These are phyloP conservation scores for Athripsodes cinereus DNA, from an alignment of 2,888 invertebrate genomes.

Conservation along the genomic window DNA sequence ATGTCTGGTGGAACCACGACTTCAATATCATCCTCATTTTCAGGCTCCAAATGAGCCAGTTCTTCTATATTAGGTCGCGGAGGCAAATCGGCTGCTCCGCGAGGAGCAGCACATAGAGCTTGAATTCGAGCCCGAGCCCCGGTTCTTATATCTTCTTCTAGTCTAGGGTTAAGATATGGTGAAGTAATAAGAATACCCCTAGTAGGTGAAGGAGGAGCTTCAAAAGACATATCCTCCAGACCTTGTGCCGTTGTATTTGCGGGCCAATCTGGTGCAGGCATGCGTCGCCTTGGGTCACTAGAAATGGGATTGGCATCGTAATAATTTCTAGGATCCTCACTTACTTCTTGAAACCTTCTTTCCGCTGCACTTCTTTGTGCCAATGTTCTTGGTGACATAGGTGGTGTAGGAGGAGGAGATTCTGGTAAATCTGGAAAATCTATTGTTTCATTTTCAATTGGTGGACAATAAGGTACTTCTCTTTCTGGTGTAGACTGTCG, in stretches of 20 bases:
- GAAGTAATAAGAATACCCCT: no score
- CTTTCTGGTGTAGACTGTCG: background rate
- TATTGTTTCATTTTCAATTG: background rate
- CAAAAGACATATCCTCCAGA: no score
- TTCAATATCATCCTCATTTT: background rate
- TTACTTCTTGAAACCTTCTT: background rate
- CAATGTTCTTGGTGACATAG: background rate
- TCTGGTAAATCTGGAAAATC: background rate
- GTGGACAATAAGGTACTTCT: no score
- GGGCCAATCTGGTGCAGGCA: no score
- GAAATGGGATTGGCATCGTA: background rate
- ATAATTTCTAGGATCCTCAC: background rate
- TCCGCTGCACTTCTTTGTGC: background rate
- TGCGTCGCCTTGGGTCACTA: background rate
- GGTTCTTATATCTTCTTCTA: background rate
- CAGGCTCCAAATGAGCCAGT: background rate
- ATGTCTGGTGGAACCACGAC: background rate
- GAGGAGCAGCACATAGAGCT: background rate
- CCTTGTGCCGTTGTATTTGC: no score
- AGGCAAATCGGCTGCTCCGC: background rate
- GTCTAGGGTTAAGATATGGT: no score
- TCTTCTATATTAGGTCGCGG: background rate
- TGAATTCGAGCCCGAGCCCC: background rate
- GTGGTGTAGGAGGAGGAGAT: background rate
- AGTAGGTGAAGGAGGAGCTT: no score